Evolutionary conservation across 2,888 invertebrate genomes (phyloP), one percentile per base, ranked within the genome.

Genomic region (Drosophila barbarae): DNA sequence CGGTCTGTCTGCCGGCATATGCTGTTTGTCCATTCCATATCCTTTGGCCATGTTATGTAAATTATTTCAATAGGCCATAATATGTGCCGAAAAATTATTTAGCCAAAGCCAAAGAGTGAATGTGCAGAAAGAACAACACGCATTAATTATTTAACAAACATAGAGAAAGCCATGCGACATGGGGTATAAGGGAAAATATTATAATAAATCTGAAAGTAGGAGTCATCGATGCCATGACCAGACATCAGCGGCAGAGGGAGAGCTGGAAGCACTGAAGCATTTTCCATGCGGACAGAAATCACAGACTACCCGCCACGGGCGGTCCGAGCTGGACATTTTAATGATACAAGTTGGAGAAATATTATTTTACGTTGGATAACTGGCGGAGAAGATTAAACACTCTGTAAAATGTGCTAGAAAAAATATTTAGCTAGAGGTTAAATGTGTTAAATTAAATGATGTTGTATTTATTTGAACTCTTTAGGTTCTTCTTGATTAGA

Each of bases 21-120:
- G 80, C 71, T 78, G 73, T 57, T 64, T 77, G 82, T 77, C 76
- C 80, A 69, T 80, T 77, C 78, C 77, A 81, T 76, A 74, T 81
- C 81, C 77, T 67, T 73, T 71, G 77, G 77, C 71, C 73, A 82
- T 77, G 82, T 73, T 82, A 77, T 77, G 80, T 72, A 80, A 81
- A 81, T 82, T 81, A 75, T 75, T 81, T 80, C 82, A 81, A 82
- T 81, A 80, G 80, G 80, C 80, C 69, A 66, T 80, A 80, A 81
- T 80, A 82, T 81, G 77, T 76, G 78, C 71, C 72, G 71, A 82
- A 82, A 79, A 81, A 79, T 80, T 73, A 82, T 78, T 82, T 69
- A 65, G 74, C 71, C 70, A 69, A 61, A 73, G 61, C 69, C 69
- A 8, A 30, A 10, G 55, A 71, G 68, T 63, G 66, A 77, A 59